phyloP scores from a whole-genome alignment of 2,888 invertebrate species.

The Cantharis rufa region DNA sequence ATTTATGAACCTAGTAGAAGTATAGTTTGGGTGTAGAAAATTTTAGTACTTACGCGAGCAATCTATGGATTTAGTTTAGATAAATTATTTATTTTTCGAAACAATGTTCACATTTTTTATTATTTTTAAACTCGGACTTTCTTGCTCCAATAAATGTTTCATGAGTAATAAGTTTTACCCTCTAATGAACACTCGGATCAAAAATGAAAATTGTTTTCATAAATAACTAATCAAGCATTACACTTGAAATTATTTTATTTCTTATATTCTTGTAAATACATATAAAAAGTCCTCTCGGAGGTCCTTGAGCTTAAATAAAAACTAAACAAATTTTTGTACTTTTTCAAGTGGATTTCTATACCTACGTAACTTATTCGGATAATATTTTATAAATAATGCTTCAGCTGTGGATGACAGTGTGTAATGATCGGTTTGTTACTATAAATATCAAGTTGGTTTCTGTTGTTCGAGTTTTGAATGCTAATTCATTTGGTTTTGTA shows the following conservation, averaged over 20 bases:
- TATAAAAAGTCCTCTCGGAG: too few species aligned
- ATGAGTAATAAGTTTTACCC: background rate
- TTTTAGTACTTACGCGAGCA: constrained; percentile 7
- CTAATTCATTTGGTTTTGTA: background rate
- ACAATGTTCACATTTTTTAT: background rate
- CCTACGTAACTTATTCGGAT: constrained; percentile 9
- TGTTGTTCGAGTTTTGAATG: background rate
- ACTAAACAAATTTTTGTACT: constrained; percentile 7
- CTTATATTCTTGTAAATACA: background rate
- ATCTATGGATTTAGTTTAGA: constrained; percentile 7
- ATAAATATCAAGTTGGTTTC: background rate
- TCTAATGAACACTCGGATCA: background rate
- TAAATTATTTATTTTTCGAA: background rate
- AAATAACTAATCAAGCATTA: background rate
- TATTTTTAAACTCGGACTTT: background rate
- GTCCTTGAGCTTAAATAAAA: background rate
- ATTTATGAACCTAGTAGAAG: constrained; percentile 23
- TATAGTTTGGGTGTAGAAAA: constrained; percentile 18
- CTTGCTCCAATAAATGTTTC: background rate
- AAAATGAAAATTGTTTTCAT: background rate
- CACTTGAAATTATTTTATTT: background rate
- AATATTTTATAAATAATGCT: constrained; percentile 14
- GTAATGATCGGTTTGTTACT: constrained; percentile 3
- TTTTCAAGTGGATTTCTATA: constrained; percentile 6
- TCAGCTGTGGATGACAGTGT: constrained; percentile 14